Evolutionary conservation across 2,888 invertebrate genomes (phyloP), one percentile per base, ranked within the genome.

Genomic region (Actias luna): DNA sequence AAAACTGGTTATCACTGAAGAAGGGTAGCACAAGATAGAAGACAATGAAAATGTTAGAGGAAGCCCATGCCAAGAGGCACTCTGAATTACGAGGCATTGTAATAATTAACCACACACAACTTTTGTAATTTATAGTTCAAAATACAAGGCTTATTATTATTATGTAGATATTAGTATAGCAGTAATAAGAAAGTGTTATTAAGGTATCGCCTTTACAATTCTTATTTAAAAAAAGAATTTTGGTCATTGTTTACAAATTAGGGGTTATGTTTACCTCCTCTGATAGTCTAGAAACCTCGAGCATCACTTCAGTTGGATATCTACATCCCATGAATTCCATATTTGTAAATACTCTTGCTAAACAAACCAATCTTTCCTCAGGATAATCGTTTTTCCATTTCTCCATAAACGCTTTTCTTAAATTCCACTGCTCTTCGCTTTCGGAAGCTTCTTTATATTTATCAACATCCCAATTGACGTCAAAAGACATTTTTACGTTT

Each of bases 381-480:
- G 93, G 79, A 73, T 93, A 93, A 50, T 90, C 75, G n/a, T 95
- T 93, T 79, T 96, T 95, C 92, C 98, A 97, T 12, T 94, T 91
- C 58, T 94, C 85, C 91, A 99, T 95, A 81, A 99, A 99, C 55
- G 94, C 93, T 71, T 94, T 94, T 57, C 97, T 93, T 62, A 99
- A 86, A 66, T 94, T 93, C 99, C 99, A 99, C 77, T 99, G 98
- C 67, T 97, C 97, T 25, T 97, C 96, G 70, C 96, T 96, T 87
- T 99, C 99, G 76, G 96, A 95, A 65, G 95, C 96, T 65, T 95
- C 95, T 82, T 93, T 95, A 75, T 96, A 95, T 67, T 94, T 92
- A 39, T 97, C 95, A 2, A 97, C 88, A 75, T 97, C 94, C 96
- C 97, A 97, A 72, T 93, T 89, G 0, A 69, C 68, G 60, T 86